These are phyloP conservation scores for Drosophila teissieri DNA, from an alignment of 1,140 invertebrate species.

Conservation along the genomic window DNA sequence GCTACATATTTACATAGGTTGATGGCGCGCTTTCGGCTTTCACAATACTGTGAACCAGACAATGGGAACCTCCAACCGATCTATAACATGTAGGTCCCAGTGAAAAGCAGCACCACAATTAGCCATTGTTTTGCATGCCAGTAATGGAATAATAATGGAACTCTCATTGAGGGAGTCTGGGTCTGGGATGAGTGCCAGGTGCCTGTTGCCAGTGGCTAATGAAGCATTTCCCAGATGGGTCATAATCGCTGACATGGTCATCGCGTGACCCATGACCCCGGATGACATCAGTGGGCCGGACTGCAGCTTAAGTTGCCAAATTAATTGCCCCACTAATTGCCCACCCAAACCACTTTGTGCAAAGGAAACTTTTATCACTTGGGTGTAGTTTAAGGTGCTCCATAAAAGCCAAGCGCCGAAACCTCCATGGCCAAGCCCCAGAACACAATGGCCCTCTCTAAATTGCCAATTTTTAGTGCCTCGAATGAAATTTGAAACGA, in stretches of 20 bases:
- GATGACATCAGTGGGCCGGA: constrained; percentile 62
- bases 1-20: constrained; percentile 11
- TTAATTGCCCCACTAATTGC: constrained; percentile 73
- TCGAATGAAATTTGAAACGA: constrained; percentile 53
- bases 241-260: constrained; percentile 36
- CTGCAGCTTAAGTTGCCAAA: constrained; percentile 46
- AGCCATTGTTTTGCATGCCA: constrained; percentile 65
- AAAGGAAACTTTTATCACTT: constrained; percentile 61
- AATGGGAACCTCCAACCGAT: constrained; percentile 46
- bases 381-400: constrained; percentile 56
- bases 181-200: neutral
- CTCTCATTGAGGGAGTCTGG: constrained; percentile 37
- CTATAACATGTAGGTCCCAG: constrained; percentile 43
- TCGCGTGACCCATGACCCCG: constrained; percentile 41
- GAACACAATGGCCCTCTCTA: constrained; percentile 49
- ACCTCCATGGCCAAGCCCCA: constrained; percentile 27
- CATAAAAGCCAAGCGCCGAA: constrained; percentile 38
- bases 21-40: constrained; percentile 18
- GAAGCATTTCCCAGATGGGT: constrained; percentile 43
- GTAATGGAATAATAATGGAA: constrained; percentile 34
- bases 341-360: constrained; percentile 43
- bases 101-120: constrained; percentile 2
- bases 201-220: constrained; percentile 7
- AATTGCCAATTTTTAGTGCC: constrained; percentile 73
- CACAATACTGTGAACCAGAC: constrained; percentile 57